Base-by-base conservation (phyloP, 2,888 invertebrate genomes). In the Molanna angustata region DNA sequence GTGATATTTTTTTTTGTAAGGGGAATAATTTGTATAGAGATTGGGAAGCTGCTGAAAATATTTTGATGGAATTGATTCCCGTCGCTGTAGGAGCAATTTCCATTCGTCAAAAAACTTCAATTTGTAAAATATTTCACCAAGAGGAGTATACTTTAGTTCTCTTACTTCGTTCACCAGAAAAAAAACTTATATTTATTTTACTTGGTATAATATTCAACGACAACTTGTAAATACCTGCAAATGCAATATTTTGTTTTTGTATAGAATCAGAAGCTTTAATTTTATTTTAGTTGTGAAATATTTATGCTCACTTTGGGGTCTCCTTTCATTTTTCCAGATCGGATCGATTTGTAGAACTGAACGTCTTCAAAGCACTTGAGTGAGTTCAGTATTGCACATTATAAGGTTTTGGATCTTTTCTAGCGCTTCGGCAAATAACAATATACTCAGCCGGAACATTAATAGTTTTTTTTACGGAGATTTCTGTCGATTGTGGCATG, bases 371-470 rank as follows among this genome's bases (percentile, higher is more conserved):
- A 43, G 9, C 22, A 13, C 16, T 43, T 43, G 22, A 9, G 14
- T 43, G 22, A 14, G 20, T 27, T 21, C 21, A 3, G 27, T 27
- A 43, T 43, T 43, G 9, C 6, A 43, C 22, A 13, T 20, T 21
- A 18, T 40, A 40, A 6, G 14, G 43, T n/a, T 43, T 21, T 16
- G 20, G 43, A n/a, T 43, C 49, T 49, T 55, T 55, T 20, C 37
- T 49, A 17, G 52, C 58, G 19, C 43, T 52, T 35, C 43, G 33
- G 44, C 49, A 52, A 20, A 52, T 46, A 16, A 19, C 45, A 21
- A 58, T 55, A 20, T 52, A 55, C 42, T 58, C 58, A 21, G 55
- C 55, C 37, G 52, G 58, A 14, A 52, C 52, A 52, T 58, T 35
- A 17, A 52, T 51, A 20, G 33, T 43, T 53, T 53, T n/a, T 43